Base-by-base conservation (phyloP, 2,888 invertebrate species). In the Arctia plantaginis region DNA sequence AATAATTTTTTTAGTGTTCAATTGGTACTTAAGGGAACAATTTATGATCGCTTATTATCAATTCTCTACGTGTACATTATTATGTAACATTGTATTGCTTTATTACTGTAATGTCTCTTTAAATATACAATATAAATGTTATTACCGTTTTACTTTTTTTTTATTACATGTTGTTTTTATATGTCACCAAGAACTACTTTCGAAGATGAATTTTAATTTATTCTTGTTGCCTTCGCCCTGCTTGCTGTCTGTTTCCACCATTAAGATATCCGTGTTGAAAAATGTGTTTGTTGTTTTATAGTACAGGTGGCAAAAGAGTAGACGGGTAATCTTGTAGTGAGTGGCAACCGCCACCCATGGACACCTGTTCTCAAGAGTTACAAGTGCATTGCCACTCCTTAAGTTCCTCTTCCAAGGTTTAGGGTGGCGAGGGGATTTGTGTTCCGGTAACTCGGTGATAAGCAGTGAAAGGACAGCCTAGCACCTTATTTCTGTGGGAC, bases 11-110 rank as follows among this genome's bases (percentile, higher is more conserved):
- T 80, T 84, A 83, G 88, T 89, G 88, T 88, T 88, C 89, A 87
- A 80, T 83, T 75, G 77, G 88, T 89, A 89, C 89, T 88, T 88
- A 89, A 86, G 84, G 81, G 80, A 86, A 72, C 80, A 86, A 84
- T 39, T 66, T 35, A 55, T 59, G 75, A 73, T 76, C 77, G 75
- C 76, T 79, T 80, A 73, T 55, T 30, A 76, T 69, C 59, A 44
- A 62, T 35, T 62, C 39, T 41, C 59, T 30, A 62, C 41, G 27
- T 80, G 76, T 78, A 72, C 69, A 75, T 78, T 77, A 69, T 59
- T 71, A 64, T 77, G 33, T 35, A 68, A 68, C 69, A 75, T 76
- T 71, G 73, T 67, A 62, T 75, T 82, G 71, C 77, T 78, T 67
- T 41, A 33, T 77, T 76, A 27, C 72, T 77, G 74, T 77, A 71